These are phyloP conservation scores for Phortica okadai DNA, from an alignment of 2,888 invertebrate genomes.

Conservation along the genomic window DNA sequence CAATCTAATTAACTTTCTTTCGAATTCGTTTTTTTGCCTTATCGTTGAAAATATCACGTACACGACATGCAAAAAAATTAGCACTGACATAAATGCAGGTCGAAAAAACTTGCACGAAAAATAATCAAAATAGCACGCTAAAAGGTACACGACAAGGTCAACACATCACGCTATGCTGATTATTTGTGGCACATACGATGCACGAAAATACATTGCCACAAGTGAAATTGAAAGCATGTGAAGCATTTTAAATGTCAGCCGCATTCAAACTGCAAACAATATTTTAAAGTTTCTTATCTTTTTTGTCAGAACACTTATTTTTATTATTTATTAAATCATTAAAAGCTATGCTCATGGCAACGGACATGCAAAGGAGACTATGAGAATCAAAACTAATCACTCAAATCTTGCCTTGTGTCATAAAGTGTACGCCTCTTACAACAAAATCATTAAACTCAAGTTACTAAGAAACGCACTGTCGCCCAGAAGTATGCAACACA, in stretches of 20 bases:
- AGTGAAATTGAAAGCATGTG: neutral
- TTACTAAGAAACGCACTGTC: no score
- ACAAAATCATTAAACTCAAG: no score
- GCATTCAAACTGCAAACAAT: neutral
- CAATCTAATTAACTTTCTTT: neutral
- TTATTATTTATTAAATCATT: no score
- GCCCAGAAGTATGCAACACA: no score
- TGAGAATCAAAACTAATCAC: no score
- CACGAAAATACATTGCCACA: neutral
- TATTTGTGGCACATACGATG: neutral
- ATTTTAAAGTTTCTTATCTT: no score
- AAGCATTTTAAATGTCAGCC: slow-evolving; percentile 3
- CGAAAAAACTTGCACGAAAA: slow-evolving; percentile 5
- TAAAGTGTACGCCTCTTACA: no score
- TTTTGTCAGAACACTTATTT: no score
- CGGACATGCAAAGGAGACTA: no score
- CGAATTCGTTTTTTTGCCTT: neutral
- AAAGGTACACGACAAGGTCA: slow-evolving; percentile 62
- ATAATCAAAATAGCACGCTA: slow-evolving; percentile 43
- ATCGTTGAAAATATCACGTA: neutral
- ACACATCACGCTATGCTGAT: slow-evolving; percentile 54
- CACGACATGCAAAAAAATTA: slow-evolving; percentile 15
- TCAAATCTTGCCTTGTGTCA: no score
- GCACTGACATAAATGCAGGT: neutral
- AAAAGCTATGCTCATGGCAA: no score